These are phyloP conservation scores for Pterocles burchelli DNA, from an alignment of 2,113 vertebrate genomes.

Conservation along the genomic window DNA sequence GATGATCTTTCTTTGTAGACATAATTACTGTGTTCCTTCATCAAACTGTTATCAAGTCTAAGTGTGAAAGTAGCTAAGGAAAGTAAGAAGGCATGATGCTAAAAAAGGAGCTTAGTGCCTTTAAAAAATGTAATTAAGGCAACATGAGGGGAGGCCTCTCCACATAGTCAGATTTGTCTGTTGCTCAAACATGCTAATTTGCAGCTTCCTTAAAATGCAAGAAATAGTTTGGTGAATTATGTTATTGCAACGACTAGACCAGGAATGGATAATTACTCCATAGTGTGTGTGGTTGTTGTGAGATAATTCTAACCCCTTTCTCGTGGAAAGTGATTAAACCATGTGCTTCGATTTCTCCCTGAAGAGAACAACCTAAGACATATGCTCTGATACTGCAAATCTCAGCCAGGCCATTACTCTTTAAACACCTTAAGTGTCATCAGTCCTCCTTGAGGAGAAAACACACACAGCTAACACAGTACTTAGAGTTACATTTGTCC, in stretches of 20 bases:
- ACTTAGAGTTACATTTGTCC: background rate
- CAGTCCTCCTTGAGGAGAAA: background rate
- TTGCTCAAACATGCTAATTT: slow-evolving; percentile 11
- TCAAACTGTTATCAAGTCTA: background rate
- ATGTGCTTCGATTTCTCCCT: background rate
- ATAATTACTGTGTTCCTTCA: background rate
- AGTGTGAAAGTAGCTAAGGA: background rate
- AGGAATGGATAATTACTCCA: background rate
- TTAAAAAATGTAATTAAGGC: background rate
- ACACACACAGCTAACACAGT: background rate
- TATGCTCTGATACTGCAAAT: background rate
- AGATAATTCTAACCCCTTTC: slow-evolving; percentile 1
- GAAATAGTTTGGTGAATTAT: slow-evolving; percentile 30
- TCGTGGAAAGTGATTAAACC: background rate
- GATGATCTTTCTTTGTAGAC: background rate
- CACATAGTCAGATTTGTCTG: background rate
- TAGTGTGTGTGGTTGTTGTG: background rate
- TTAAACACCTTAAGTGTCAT: background rate
- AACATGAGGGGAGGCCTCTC: background rate
- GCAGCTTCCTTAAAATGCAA: slow-evolving; percentile 9
- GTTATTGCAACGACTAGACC: background rate
- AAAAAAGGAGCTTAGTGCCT: background rate
- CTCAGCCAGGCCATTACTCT: background rate
- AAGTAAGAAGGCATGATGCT: background rate
- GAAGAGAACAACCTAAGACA: background rate